Conservation (phyloP, 2,113 vertebrate species). For the Ophthalmolycus amberensis region DNA sequence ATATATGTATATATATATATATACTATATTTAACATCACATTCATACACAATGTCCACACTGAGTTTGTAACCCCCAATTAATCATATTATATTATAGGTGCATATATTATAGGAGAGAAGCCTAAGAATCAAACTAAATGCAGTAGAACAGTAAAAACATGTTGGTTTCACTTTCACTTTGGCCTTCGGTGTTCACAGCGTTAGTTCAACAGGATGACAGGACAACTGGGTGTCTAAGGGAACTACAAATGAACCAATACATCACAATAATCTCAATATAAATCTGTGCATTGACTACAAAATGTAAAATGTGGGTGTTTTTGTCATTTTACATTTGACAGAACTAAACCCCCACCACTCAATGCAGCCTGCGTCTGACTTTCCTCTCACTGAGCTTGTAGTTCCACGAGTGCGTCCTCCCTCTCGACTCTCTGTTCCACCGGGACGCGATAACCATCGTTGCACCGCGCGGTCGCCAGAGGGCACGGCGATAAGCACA, state of each 20-base stretch:
- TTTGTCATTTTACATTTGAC: too few relatives aligned
- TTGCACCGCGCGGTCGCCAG: conserved; percentile 46
- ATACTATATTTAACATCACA: too few relatives aligned
- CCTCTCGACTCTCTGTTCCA: conserved; percentile 19
- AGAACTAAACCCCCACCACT: not conserved
- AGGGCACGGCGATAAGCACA: conserved; percentile 65
- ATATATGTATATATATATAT: too few relatives aligned
- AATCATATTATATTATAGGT: not conserved
- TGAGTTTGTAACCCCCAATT: not conserved
- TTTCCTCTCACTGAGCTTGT: conserved; percentile 17
- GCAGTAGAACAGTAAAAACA: not conserved
- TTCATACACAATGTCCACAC: not conserved
- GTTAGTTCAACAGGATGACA: not conserved
- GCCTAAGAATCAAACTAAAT: not conserved
- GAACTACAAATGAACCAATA: not conserved
- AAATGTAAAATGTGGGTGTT: not conserved
- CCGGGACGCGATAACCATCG: conserved; percentile 50
- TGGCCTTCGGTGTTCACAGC: not conserved
- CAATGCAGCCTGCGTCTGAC: conserved; percentile 4
- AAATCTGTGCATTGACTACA: not conserved
- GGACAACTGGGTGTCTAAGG: not conserved
- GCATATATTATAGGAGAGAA: not conserved
- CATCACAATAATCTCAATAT: not conserved
- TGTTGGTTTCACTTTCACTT: not conserved
- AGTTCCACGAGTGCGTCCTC: conserved; percentile 30